Evolutionary conservation across 2,113 vertebrate species (phyloP).

Genomic region (Chaetops frenatus): DNA sequence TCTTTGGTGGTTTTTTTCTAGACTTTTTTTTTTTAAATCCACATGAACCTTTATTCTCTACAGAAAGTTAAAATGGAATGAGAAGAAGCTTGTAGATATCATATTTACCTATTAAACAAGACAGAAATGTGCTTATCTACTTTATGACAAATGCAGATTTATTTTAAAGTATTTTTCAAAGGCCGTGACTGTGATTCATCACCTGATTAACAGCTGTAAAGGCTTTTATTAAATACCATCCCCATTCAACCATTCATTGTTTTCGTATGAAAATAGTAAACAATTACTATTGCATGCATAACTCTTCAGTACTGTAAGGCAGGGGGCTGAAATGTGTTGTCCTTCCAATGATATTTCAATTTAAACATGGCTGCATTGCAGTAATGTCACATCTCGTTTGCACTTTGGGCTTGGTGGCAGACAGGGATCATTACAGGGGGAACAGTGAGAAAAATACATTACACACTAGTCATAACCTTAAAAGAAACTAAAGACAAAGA

Average conservation of each 20-base stretch:
- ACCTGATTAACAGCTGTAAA: neutral
- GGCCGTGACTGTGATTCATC: neutral
- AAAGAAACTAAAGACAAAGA: slow-evolving; percentile 42
- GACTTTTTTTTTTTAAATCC: neutral
- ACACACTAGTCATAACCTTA: slow-evolving; percentile 25
- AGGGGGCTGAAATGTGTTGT: neutral
- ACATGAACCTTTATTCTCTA: neutral
- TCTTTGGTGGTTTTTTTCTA: neutral
- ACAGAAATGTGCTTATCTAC: neutral
- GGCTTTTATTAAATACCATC: slow-evolving; percentile 14
- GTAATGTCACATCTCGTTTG: slow-evolving; percentile 46
- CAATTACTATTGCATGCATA: neutral
- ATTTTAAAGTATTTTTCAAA: neutral
- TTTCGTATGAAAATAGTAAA: neutral
- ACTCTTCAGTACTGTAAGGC: neutral
- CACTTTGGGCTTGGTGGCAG: slow-evolving; percentile 26
- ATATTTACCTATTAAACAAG: neutral
- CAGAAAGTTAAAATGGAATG: neutral
- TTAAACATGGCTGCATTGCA: slow-evolving; percentile 36
- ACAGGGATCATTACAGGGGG: slow-evolving; percentile 23
- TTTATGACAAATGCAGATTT: neutral
- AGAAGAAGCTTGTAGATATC: neutral
- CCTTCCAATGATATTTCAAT: slow-evolving; percentile 46
- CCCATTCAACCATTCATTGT: neutral
- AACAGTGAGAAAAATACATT: slow-evolving; percentile 46